A percentile compares a stretch with the other conserved stretches of the same genome.
Evolutionary conservation across 2,888 invertebrate species (phyloP).

Genomic region (Lymantria dispar): DNA sequence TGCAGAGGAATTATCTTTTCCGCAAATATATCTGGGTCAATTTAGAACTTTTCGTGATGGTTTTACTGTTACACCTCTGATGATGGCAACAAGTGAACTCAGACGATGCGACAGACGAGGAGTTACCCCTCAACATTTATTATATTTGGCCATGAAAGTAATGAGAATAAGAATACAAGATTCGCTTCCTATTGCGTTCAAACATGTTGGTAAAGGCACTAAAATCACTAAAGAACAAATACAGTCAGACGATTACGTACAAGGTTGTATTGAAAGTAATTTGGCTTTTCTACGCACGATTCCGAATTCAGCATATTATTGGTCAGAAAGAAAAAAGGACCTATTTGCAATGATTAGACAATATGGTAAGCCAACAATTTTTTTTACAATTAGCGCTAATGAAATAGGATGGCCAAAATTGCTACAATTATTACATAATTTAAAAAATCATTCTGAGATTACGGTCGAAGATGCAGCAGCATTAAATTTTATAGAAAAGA

Average conservation of each 20-base stretch:
- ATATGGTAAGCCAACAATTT: conserved; percentile 45
- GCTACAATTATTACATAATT: conserved; percentile 45
- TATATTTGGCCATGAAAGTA: conserved; percentile 19
- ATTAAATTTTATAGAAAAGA: no score
- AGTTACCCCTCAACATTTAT: conserved; percentile 40
- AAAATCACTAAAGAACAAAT: conserved; percentile 40
- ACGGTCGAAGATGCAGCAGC: conserved; percentile 18
- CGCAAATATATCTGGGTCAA: conserved; percentile 41
- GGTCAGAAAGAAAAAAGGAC: conserved; percentile 43
- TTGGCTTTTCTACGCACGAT: conserved; percentile 45
- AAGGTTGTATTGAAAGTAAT: conserved; percentile 42
- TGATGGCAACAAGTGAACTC: conserved; percentile 33
- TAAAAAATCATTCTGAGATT: conserved; percentile 32
- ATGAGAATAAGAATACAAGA: conserved; percentile 19
- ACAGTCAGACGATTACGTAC: conserved; percentile 39
- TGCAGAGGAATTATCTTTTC: conserved; percentile 52
- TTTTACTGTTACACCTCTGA: conserved; percentile 26
- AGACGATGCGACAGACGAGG: conserved; percentile 47
- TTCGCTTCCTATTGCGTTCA: conserved; percentile 22
- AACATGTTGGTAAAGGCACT: conserved; percentile 34
- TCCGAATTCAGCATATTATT: conserved; percentile 55
- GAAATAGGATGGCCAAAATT: conserved; percentile 50
- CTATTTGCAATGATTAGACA: conserved; percentile 42
- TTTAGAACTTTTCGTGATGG: conserved; percentile 24
- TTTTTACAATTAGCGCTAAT: conserved; percentile 49